These are phyloP conservation scores for Pithys albifrons DNA, from an alignment of 2,113 vertebrate genomes.

Conservation along the genomic window DNA sequence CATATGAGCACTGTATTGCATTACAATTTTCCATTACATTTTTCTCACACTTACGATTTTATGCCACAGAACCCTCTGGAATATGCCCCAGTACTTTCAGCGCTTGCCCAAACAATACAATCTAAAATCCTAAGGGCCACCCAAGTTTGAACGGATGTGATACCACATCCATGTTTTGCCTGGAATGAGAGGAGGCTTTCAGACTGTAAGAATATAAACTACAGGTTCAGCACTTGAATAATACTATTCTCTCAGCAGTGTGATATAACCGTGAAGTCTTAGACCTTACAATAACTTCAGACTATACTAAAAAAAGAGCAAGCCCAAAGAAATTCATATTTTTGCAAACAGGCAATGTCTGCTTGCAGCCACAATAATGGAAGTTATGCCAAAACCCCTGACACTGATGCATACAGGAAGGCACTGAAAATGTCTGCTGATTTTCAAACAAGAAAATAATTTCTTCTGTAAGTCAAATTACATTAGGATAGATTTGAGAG, in stretches of 20 bases:
- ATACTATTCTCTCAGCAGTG: neutral
- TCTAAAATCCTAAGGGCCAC: slow-evolving; percentile 34
- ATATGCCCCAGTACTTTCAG: slow-evolving; percentile 32
- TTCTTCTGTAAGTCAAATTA: neutral
- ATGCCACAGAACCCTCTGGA: slow-evolving; percentile 42
- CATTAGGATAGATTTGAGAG: neutral
- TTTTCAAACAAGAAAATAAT: neutral
- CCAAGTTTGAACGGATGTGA: slow-evolving; percentile 3
- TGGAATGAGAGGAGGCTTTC: slow-evolving; percentile 24
- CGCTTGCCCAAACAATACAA: slow-evolving; percentile 37
- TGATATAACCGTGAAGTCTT: neutral
- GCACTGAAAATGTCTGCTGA: neutral
- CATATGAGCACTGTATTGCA: slow-evolving; percentile 45
- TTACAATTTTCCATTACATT: slow-evolving; percentile 65
- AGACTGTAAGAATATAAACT: neutral
- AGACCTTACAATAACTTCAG: neutral
- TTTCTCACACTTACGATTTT: slow-evolving; percentile 41
- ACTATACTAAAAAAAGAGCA: neutral
- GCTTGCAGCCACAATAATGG: neutral
- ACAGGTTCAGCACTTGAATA: slow-evolving; percentile 7
- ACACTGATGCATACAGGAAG: neutral
- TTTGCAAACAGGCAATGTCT: neutral
- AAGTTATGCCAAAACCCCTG: neutral
- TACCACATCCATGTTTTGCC: slow-evolving; percentile 13
- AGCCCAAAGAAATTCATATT: neutral